These are phyloP conservation scores for Metacarcinus magister DNA, from an alignment of 2,888 invertebrate species.

Conservation along the genomic window DNA sequence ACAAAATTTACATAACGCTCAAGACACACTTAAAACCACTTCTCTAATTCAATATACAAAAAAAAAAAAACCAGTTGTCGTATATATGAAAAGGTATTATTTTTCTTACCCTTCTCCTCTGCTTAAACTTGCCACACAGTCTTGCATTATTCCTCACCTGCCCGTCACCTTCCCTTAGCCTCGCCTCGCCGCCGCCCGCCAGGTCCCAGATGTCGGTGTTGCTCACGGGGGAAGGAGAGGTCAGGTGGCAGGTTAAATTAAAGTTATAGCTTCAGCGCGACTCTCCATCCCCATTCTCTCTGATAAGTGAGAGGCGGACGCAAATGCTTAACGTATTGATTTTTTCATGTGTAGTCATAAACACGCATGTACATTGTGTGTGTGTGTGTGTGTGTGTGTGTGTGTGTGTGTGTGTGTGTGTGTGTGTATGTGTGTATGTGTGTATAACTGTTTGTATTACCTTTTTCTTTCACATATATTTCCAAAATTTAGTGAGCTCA, in stretches of 20 bases:
- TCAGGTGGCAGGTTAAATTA: constrained; percentile 27
- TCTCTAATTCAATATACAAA: not conserved
- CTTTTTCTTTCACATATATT: constrained; percentile 40
- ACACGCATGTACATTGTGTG: constrained; percentile 48
- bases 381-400: constrained; percentile 46
- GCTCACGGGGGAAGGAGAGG: not conserved
- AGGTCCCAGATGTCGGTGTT: not conserved
- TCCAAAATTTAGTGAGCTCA: constrained; percentile 36
- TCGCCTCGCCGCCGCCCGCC: not conserved
- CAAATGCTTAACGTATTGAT: constrained; percentile 41
- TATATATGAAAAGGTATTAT: not conserved
- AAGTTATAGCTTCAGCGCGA: constrained; percentile 41
- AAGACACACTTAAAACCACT: not conserved
- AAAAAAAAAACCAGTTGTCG: not conserved
- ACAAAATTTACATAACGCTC: not conserved
- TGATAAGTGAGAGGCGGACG: constrained; percentile 43
- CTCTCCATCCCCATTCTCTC: constrained; percentile 48
- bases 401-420: constrained; percentile 42
- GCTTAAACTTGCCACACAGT: not conserved
- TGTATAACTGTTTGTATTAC: not conserved
- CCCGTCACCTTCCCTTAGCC: not conserved
- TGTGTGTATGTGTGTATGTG: constrained; percentile 40
- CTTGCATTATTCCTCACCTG: constrained; percentile 8
- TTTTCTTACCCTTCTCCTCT: not conserved
- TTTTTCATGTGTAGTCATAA: constrained; percentile 44